Percentiles rank a stretch among this genome's conserved stretches.
Evolutionary conservation across 2,797 vertebrate species (phyloP).

Genomic region (Cheirogaleus major): DNA sequence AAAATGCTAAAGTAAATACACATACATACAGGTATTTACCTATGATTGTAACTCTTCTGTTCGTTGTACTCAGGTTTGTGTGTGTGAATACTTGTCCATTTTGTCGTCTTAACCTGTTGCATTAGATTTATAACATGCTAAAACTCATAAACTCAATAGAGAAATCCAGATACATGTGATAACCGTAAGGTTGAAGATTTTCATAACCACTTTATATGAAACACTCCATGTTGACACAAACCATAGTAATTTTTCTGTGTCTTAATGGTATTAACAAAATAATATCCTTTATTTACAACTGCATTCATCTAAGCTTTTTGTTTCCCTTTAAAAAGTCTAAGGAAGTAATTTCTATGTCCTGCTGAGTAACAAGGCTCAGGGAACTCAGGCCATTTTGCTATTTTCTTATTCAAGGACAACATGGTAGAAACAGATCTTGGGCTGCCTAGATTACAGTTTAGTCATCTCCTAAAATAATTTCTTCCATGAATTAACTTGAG

Average conservation of each 20-base stretch:
- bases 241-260: not conserved
- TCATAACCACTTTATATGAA: not conserved
- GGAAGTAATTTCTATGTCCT: not conserved
- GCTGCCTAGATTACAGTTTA: not conserved
- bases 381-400: not conserved
- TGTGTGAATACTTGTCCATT: not conserved
- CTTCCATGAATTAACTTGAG: constrained; percentile 31
- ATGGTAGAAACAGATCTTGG: not conserved
- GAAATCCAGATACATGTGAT: not conserved
- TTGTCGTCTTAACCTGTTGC: not conserved
- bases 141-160: not conserved
- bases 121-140: not conserved
- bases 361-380: not conserved
- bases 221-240: not conserved
- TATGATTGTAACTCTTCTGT: not conserved
- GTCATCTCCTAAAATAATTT: constrained; percentile 31
- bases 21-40: not conserved
- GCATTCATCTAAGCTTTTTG: not conserved
- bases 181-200: not conserved
- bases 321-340: not conserved
- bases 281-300: not conserved
- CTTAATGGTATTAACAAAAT: not conserved
- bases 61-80: not conserved
- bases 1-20: not conserved
- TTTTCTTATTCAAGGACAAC: not conserved